phyloP scores from a whole-genome alignment of 37 sponge, comb jelly and placozoan species.

The Agelas oroides region DNA sequence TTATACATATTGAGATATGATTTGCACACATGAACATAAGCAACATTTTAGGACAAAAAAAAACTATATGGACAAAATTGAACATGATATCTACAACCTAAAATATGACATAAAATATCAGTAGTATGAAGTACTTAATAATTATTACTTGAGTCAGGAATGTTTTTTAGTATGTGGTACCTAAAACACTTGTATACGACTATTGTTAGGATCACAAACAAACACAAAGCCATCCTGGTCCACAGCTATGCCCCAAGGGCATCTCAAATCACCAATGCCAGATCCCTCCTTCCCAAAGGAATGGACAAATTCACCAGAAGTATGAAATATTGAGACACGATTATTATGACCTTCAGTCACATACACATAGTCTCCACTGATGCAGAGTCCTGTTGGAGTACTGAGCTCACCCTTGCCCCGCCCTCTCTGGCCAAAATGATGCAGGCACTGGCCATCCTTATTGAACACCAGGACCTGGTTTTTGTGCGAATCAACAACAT shows the following conservation, averaged over 20 bases:
- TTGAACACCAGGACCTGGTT: conserved; percentile 7
- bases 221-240: conserved; percentile 14
- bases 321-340: too few species aligned
- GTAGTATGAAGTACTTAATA: too few species aligned
- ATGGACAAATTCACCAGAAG: too few species aligned
- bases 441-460: neutral
- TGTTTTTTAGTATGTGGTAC: too few species aligned
- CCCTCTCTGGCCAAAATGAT: neutral
- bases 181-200: neutral
- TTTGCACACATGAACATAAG: too few species aligned
- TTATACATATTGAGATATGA: too few species aligned
- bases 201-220: conserved; percentile 6
- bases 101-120: too few species aligned
- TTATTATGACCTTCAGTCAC: neutral
- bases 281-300: too few species aligned
- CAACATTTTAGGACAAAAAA: too few species aligned
- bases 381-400: neutral
- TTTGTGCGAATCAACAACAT: neutral
- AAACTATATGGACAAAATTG: too few species aligned
- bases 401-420: neutral
- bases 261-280: neutral
- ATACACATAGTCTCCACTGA: neutral
- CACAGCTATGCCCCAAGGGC: conserved; percentile 8
- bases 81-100: too few species aligned
- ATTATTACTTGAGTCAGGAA: too few species aligned